Conservation (phyloP, 2,888 invertebrate species). For the Apantesis nais region DNA sequence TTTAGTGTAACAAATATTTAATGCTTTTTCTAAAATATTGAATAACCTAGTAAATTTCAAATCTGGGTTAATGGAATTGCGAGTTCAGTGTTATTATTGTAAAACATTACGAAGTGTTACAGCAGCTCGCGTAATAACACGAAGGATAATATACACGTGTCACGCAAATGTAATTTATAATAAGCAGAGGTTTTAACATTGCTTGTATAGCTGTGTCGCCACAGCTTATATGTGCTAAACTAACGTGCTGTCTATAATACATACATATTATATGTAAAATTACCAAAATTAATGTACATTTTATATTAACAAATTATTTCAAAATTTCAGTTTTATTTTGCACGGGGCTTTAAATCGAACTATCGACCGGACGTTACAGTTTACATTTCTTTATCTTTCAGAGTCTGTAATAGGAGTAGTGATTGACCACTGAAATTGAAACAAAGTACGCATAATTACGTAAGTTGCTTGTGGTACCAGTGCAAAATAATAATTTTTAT, state of each 20-base stretch:
- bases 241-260: not conserved
- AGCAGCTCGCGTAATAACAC: slow-evolving; percentile 5
- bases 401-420: too few relatives aligned
- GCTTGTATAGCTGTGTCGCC: not conserved
- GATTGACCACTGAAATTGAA: not conserved
- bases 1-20: too few relatives aligned
- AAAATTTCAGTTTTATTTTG: not conserved
- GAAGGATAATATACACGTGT: slow-evolving; percentile 6
- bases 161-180: not conserved
- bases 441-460: not conserved
- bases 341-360: too few relatives aligned
- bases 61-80: slow-evolving; percentile 7
- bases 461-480: not conserved
- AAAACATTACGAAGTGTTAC: slow-evolving; percentile 13
- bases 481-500: not conserved
- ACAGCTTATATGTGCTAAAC: not conserved
- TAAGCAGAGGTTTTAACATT: not conserved
- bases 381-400: not conserved
- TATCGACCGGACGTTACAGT: not conserved
- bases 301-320: too few relatives aligned
- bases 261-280: not conserved
- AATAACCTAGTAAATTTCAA: slow-evolving; percentile 2
- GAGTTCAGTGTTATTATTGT: not conserved
- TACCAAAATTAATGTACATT: not conserved
- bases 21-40: not conserved